Evolutionary conservation across 1,140 invertebrate species (phyloP).

Genomic region (Phocides pigmalion): DNA sequence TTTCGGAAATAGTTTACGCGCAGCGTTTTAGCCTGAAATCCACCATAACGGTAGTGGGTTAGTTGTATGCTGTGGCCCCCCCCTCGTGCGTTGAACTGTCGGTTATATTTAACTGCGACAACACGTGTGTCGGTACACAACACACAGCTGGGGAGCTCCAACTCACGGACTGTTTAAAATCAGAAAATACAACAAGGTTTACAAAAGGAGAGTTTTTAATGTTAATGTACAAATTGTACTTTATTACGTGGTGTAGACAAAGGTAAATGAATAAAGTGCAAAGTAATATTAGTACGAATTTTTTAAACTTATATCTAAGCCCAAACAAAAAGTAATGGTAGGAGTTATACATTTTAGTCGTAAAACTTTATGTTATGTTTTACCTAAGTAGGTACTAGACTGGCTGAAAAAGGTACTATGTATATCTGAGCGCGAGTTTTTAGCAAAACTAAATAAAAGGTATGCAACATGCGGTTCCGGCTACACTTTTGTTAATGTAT

Average conservation of each 20-base stretch:
- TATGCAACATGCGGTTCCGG: too few relatives aligned
- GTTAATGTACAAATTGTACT: background rate
- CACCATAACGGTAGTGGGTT: slow-evolving; percentile 59
- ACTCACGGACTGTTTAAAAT: slow-evolving; percentile 22
- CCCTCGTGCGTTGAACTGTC: slow-evolving; percentile 75
- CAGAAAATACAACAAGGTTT: slow-evolving; percentile 12
- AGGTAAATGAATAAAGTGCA: background rate
- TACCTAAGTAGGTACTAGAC: background rate
- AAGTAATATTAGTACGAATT: background rate
- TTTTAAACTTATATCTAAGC: too few relatives aligned
- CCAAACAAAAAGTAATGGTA: too few relatives aligned
- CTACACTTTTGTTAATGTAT: too few relatives aligned
- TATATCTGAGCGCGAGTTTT: background rate
- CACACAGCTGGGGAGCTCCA: slow-evolving; percentile 44
- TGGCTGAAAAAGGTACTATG: background rate
- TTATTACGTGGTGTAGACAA: background rate
- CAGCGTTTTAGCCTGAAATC: slow-evolving; percentile 19
- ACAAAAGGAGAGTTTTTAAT: background rate
- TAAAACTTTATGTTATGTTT: background rate
- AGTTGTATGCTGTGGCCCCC: slow-evolving; percentile 65
- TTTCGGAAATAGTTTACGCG: background rate
- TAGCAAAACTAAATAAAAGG: background rate
- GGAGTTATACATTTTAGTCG: too few relatives aligned
- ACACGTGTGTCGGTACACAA: slow-evolving; percentile 69
- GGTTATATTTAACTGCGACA: slow-evolving; percentile 80